Evolutionary conservation across 2,888 invertebrate genomes (phyloP), one percentile per base, ranked within the genome.

Genomic region (Cosmia pyralina): DNA sequence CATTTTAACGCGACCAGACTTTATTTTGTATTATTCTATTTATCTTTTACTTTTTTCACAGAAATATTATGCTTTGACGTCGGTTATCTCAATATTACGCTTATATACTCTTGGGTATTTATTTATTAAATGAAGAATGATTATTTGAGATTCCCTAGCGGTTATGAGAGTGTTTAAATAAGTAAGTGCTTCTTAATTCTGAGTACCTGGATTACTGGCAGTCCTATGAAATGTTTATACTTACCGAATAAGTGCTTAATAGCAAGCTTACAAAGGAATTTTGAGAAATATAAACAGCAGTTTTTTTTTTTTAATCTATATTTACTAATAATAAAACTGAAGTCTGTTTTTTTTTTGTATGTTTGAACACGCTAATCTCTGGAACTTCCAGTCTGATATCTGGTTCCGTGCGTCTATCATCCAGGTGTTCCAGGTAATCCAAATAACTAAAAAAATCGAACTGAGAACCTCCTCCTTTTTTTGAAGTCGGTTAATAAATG

Each of bases 1-100:
- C 5, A 67, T 77, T 81, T 81, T 70, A 60, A 69, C 55, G 34
- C 19, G 6, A 19, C 0, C n/a, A 55, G 52, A 62, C 55, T 65
- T 59, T 65, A 66, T 44, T 66, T 63, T 48, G 28, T 44, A 52
- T 70, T 38, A 57, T 65, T 62, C 2, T 72, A 13, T 60, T 59
- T 70, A 38, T 38, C 59, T 55, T 66, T 63, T 19, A 44, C 7
- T 48, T 59, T 69, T 48, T 69, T 46, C 44, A 44, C 11, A 63
- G 22, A 44, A 65, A 53, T 57, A 52, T 59, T 38, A 46, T 11
- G 22, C n/a, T 60, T 60, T 50, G 55, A 52, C 34, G 64, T 58
- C 8, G 11, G 13, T 50, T 44, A 19, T 15, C 8, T 50, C 13
- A 70, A 75, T 67, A 44, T 50, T 60, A 15, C 34, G 10, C 52